Base-by-base conservation (phyloP, 2,888 invertebrate species). In the Philereme vetulata region DNA sequence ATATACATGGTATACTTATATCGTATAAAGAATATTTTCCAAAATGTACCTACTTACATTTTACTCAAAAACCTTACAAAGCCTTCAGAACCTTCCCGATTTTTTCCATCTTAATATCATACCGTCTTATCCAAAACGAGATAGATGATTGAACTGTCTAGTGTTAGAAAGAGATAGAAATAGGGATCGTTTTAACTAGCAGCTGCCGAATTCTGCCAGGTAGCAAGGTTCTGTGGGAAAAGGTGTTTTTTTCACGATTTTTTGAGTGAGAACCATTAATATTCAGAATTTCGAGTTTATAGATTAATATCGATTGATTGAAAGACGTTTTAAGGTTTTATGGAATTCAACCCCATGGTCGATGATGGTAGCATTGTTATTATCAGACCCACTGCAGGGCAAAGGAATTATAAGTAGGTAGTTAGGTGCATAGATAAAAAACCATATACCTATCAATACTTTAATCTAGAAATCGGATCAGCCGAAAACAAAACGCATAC, bases 161-260 rank as follows among this genome's bases (percentile, higher is more conserved):
- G 38, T 10, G 68, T 65, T 56, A 71, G 77, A 86, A 62, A 65
- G 75, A 72, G 85, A 87, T 43, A 70, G 32, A 66, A 70, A 56
- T 54, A 66, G 68, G 72, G 80, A 87, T 87, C 86, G 86, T 81
- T 85, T 86, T 86, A 84, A 87, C 68, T 78, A 67, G 80, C 91
- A 90, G 90, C 91, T 90, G 91, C 81, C 77, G 72, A 68, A 69
- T 78, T 74, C 75, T 58, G 63, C 76, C 84, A 90, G 90, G 90
- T 90, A 91, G 87, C 76, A 60, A 76, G 71, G 76, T 70, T 78
- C 71, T 73, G 78, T 81, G 80, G 74, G 82, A 82, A 79, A 75
- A 80, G 79, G 64, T 80, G 72, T 77, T 77, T 77, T 77, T 81
- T 84, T 76, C 65, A 60, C 60, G 60, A 66, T 79, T 78, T 77